Base-by-base conservation (phyloP, 1,140 invertebrate genomes). In the Theocolax elegans region DNA sequence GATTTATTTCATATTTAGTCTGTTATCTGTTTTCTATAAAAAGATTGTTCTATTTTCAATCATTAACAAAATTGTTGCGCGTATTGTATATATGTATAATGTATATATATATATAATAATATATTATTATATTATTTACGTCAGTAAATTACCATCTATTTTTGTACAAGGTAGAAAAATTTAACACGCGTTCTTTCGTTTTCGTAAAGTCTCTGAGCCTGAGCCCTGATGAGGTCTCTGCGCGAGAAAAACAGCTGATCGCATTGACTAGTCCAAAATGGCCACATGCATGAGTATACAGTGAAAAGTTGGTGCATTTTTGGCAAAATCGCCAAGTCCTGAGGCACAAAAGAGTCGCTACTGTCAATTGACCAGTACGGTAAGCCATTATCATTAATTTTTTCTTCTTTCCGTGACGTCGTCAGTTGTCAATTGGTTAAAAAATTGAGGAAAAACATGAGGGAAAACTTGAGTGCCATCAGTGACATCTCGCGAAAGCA, bases 161-260 rank as follows among this genome's bases (percentile, higher is more conserved):
- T n/a, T n/a, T n/a, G n/a, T n/a, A n/a, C n/a, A n/a, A n/a, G n/a
- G n/a, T n/a, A n/a, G n/a, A n/a, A n/a, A n/a, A n/a, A n/a, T n/a
- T n/a, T n/a, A n/a, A n/a, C n/a, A n/a, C 10, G 31, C 4, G 31
- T 35, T 35, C 31, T 35, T 35, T 35, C 10, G 4, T 35, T 35
- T 35, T 10, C 10, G 10, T 10, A 35, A 35, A 35, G 10, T 35
- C 31, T 35, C 4, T 35, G 31, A 10, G 4, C 10, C n/a, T n/a
- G n/a, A n/a, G n/a, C n/a, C n/a, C n/a, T n/a, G n/a, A n/a, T n/a
- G 31, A 35, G 10, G 10, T 4, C 31, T 35, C 10, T n/a, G 49
- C 6, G 27, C n/a, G 29, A 15, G 19, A 42, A 51, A 60, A 80
- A 75, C 77, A 80, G 79, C 79, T 80, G 79, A 80, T 80, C 59